Evolutionary conservation across 2,113 vertebrate genomes (phyloP).

Genomic region (Macroglossus sobrinus): DNA sequence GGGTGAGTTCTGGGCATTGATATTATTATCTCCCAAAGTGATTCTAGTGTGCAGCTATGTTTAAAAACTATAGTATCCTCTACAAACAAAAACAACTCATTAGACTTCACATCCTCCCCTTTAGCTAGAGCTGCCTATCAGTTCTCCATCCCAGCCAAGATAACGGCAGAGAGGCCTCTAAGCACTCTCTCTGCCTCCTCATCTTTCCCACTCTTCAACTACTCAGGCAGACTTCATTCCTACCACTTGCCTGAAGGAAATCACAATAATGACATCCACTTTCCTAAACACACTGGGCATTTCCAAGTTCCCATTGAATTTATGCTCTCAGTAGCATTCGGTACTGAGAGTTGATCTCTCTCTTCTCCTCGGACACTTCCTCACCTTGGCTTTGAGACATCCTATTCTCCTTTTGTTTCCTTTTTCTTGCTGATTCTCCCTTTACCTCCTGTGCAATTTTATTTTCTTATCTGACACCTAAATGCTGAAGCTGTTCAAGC

Average conservation of each 20-base stretch:
- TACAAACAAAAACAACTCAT: neutral
- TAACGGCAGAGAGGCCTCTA: neutral
- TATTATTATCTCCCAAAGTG: neutral
- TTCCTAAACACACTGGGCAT: neutral
- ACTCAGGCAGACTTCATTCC: neutral
- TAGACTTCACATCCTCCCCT: neutral
- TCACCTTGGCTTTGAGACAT: neutral
- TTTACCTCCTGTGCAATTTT: neutral
- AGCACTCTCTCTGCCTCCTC: neutral
- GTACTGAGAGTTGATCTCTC: neutral
- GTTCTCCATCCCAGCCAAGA: neutral
- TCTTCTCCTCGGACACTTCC: neutral
- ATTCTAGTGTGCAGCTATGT: neutral
- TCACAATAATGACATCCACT: accelerated
- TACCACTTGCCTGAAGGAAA: neutral
- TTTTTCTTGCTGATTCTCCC: neutral
- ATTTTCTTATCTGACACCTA: neutral
- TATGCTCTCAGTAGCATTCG: accelerated
- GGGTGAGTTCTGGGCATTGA: neutral
- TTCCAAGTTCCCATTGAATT: neutral
- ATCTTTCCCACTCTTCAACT: no score
- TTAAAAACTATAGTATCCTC: neutral
- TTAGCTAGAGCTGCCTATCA: neutral
- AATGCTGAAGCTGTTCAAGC: neutral
- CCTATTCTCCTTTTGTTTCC: neutral